Percentiles rank a stretch among this genome's conserved stretches.
Conservation (phyloP, 2,888 invertebrate species). For the Neelides folsomi region DNA sequence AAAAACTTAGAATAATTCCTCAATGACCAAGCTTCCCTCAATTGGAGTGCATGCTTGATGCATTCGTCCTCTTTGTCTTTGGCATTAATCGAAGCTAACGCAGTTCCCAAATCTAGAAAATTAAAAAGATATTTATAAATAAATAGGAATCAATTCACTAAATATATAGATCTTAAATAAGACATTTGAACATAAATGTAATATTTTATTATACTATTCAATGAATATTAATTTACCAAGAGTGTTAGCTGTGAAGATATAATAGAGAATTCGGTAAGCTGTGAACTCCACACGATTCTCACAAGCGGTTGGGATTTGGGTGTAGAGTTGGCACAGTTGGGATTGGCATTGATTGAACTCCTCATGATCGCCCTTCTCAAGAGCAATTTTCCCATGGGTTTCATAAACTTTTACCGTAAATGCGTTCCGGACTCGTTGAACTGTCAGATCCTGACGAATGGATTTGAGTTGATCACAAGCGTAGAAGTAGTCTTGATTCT, state of each 20-base stretch:
- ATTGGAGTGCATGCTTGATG: conserved; percentile 69
- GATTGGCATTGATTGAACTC: conserved; percentile 99
- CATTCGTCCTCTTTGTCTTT: conserved; percentile 68
- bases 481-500: conserved; percentile 85
- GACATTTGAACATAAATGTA: background rate
- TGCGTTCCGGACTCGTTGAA: conserved; percentile 85
- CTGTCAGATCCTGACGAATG: conserved; percentile 95
- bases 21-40: conserved; percentile 84
- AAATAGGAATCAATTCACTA: background rate
- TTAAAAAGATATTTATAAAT: conserved; percentile 27
- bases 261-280: conserved; percentile 91
- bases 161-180: background rate
- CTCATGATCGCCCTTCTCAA: conserved; percentile 96
- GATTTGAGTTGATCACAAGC: conserved; percentile 98
- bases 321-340: conserved; percentile 89
- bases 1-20: conserved; percentile 89
- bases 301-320: conserved; percentile 41
- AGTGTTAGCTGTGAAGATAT: conserved; percentile 93
- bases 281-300: conserved; percentile 80
- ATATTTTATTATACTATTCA: background rate
- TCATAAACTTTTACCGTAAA: conserved; percentile 88
- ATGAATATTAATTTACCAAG: conserved; percentile 52
- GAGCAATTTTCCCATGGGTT: conserved; percentile 91
- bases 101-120: conserved; percentile 77
- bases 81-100: conserved; percentile 63